phyloP scores from a whole-genome alignment of 2,888 invertebrate genomes.

The Heptascelio sp. region DNA sequence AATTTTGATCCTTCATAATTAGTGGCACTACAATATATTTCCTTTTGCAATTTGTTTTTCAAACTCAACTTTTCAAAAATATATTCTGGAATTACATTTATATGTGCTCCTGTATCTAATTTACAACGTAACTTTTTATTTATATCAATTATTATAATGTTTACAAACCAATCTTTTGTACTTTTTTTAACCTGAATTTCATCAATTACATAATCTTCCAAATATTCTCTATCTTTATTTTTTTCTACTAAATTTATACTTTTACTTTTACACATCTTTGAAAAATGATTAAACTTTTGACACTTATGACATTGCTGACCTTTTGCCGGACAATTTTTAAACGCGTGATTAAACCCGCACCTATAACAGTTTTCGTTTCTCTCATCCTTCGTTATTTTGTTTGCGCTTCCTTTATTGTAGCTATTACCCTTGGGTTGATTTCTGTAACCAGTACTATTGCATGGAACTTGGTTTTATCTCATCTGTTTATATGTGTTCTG shows the following conservation, averaged over 20 bases:
- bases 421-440: not conserved
- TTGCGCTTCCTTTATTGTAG: not conserved
- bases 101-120: slow-evolving; percentile 19
- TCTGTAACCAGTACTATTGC: not conserved
- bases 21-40: not conserved
- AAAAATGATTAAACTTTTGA: too few species aligned
- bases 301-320: too few species aligned
- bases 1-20: slow-evolving; percentile 2
- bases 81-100: not conserved
- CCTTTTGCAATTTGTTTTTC: not conserved
- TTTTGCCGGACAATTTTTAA: slow-evolving; percentile 1
- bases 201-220: too few species aligned
- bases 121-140: slow-evolving; percentile 2
- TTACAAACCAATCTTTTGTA: slow-evolving; percentile 6
- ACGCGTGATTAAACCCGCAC: not conserved
- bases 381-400: not conserved
- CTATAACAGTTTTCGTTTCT: not conserved
- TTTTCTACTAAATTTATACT: not conserved
- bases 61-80: not conserved
- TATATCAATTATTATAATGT: slow-evolving; percentile 1
- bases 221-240: not conserved
- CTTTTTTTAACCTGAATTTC: too few species aligned
- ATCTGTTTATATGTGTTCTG: not conserved
- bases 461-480: not conserved
- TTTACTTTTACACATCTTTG: too few species aligned